Evolutionary conservation across 2,113 vertebrate genomes (phyloP).

Genomic region (Morone saxatilis): DNA sequence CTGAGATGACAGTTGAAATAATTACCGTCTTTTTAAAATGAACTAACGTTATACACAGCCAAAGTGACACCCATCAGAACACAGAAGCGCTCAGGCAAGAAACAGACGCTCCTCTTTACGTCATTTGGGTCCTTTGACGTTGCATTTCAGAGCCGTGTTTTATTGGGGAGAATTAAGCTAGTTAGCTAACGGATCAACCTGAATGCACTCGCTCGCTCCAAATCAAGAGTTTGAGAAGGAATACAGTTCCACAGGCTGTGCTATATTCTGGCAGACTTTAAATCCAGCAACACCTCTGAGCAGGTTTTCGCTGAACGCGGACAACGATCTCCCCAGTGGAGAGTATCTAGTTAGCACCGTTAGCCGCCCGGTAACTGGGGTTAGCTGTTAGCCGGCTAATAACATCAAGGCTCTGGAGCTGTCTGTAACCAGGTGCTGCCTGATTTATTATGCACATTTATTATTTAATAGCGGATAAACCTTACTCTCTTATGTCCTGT

Average conservation of each 20-base stretch:
- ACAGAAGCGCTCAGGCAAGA: slow-evolving; percentile 59
- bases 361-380: slow-evolving; percentile 17
- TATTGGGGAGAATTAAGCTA: not conserved
- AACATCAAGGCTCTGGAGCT: slow-evolving; percentile 22
- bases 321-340: not conserved
- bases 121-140: slow-evolving; percentile 55
- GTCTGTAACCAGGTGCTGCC: slow-evolving; percentile 3
- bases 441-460: not conserved
- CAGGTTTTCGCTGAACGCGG: not conserved
- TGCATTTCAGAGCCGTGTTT: slow-evolving; percentile 8
- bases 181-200: not conserved
- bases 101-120: not conserved
- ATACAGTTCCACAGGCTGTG: not conserved
- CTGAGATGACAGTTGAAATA: not conserved
- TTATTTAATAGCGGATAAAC: not conserved
- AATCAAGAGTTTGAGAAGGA: not conserved
- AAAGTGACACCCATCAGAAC: not conserved
- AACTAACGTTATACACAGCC: no score
- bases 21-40: not conserved
- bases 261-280: not conserved
- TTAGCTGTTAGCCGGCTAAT: slow-evolving; percentile 44
- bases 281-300: not conserved
- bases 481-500: no score
- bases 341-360: not conserved
- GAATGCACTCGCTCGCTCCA: not conserved